Conservation (phyloP, 1,140 invertebrate species). For the Drosophila hydei region DNA sequence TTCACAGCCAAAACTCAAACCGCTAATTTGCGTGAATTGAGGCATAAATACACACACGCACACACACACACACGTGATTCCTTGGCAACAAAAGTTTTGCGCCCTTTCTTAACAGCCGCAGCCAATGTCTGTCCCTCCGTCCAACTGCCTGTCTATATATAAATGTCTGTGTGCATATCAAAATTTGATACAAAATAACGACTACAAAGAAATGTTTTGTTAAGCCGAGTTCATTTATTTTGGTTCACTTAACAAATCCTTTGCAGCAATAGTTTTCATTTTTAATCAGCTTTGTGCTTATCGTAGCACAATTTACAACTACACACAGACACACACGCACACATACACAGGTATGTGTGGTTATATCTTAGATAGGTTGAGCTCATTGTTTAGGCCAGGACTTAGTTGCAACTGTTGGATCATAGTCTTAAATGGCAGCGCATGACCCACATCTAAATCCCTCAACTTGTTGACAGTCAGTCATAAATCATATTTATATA, state of each 20-base stretch:
- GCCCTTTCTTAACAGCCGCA: constrained; percentile 13
- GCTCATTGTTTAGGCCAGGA: constrained; percentile 43
- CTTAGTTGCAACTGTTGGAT: constrained; percentile 14
- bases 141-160: constrained; percentile 29
- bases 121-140: neutral
- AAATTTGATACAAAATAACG: constrained; percentile 59
- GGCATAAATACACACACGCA: constrained; percentile 41
- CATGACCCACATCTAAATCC: constrained; percentile 47
- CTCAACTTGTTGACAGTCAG: constrained; percentile 3
- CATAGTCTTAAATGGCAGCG: constrained; percentile 35
- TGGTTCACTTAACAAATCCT: constrained; percentile 82
- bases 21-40: constrained; percentile 78
- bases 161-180: constrained; percentile 48
- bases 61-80: constrained; percentile 3
- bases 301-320: constrained; percentile 14
- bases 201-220: constrained; percentile 78
- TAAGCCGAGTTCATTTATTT: constrained; percentile 81
- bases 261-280: constrained; percentile 77
- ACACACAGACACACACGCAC: neutral
- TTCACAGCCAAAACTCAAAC: constrained; percentile 48
- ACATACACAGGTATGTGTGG: constrained; percentile 2
- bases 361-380: neutral
- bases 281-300: constrained; percentile 78
- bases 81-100: constrained; percentile 49
- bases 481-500: constrained; percentile 32